Base-by-base conservation (phyloP, 2,888 invertebrate species). In the Agrotis ipsilon region DNA sequence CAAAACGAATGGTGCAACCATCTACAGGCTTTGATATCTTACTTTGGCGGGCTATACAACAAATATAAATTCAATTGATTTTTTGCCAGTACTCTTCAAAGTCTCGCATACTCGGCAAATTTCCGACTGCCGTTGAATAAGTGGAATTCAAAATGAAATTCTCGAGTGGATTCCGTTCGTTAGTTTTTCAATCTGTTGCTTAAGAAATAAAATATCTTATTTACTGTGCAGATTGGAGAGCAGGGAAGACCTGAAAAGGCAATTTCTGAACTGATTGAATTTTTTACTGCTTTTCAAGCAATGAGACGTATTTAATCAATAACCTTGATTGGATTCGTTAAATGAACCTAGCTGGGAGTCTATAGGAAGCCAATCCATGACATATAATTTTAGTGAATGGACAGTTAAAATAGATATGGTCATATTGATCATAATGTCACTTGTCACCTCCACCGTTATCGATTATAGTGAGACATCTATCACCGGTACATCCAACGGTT, bases 261-360 rank as follows among this genome's bases (percentile, higher is more conserved):
- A 45, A 68, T 68, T n/a, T 65, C 3, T 11, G 24, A 39, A 52
- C n/a, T 58, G 43, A 70, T 77, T 73, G 61, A 61, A 61, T 69
- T 55, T 55, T 66, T 1, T 21, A 54, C n/a, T 45, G 51, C 39
- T 61, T 52, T 67, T 39, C 19, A 46, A 24, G 46, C 54, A 62
- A 68, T 54, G 4, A 46, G 19, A 48, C 32, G 19, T 51, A 18
- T 52, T 45, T 45, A 1, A 48, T 67, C 32, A 46, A 68, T 49
- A 46, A 21, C n/a, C 45, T 58, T 11, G 18, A 48, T 67, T 59
- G 14, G 16, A 43, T 27, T 51, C 27, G 39, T 21, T 43, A 2
- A 24, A 7, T 2, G 9, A 39, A 24, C 7, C 24, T 39, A n/a
- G 24, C 2, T 49, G 6, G 1, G 14, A 24, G 43, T 18, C 32